Evolutionary conservation across 2,888 invertebrate genomes (phyloP).

Genomic region (Brenthis hecate): DNA sequence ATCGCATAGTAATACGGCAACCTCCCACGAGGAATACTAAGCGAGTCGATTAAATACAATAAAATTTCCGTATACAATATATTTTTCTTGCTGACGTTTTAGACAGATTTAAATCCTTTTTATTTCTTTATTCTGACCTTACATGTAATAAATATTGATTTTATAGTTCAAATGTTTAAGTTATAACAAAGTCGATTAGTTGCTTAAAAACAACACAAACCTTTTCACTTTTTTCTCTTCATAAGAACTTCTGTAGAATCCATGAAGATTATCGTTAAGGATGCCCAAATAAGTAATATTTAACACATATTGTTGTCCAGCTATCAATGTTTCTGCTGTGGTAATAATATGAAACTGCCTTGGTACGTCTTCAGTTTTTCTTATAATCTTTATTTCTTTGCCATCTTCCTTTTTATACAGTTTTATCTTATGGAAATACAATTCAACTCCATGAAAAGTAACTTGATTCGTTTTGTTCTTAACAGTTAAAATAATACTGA

Average conservation of each 20-base stretch:
- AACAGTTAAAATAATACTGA: slow-evolving; percentile 84
- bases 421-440: slow-evolving; percentile 83
- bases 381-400: slow-evolving; percentile 56
- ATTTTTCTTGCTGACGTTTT: slow-evolving; percentile 9
- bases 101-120: slow-evolving; percentile 11
- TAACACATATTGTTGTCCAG: slow-evolving; percentile 85
- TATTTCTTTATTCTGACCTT: slow-evolving; percentile 4
- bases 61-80: slow-evolving; percentile 28
- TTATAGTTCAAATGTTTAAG: too few species aligned
- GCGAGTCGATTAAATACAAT: slow-evolving; percentile 20
- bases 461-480: slow-evolving; percentile 85
- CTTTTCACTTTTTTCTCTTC: slow-evolving; percentile 85
- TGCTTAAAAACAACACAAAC: slow-evolving; percentile 59
- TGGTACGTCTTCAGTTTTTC: slow-evolving; percentile 79
- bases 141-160: neutral
- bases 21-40: slow-evolving; percentile 34
- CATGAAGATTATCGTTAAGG: slow-evolving; percentile 88
- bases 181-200: neutral
- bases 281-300: slow-evolving; percentile 87
- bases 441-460: slow-evolving; percentile 88
- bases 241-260: slow-evolving; percentile 93
- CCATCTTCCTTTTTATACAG: slow-evolving; percentile 73
- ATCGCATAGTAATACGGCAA: slow-evolving; percentile 30
- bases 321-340: slow-evolving; percentile 80
- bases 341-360: slow-evolving; percentile 87